Evolutionary conservation across 2,113 vertebrate species (phyloP).

Genomic region (Cephalopterus ornatus): DNA sequence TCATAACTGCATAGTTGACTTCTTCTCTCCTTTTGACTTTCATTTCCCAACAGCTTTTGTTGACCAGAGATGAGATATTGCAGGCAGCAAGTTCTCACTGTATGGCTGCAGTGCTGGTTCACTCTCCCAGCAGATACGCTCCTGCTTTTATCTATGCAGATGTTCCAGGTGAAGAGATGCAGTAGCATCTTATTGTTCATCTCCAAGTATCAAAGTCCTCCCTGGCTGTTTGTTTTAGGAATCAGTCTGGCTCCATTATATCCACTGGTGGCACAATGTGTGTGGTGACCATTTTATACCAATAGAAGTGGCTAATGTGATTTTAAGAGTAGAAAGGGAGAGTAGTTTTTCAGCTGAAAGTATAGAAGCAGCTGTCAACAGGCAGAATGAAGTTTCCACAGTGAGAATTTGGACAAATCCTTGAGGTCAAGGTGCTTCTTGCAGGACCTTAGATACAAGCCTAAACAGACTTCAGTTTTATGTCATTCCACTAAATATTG

Average conservation of each 20-base stretch:
- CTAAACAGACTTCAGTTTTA: background rate
- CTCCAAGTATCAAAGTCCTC: background rate
- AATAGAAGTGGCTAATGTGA: background rate
- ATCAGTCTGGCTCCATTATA: background rate
- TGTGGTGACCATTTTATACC: background rate
- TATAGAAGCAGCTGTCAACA: background rate
- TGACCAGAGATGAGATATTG: constrained; percentile 87
- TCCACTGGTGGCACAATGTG: background rate
- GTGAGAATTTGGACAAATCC: background rate
- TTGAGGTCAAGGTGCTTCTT: background rate
- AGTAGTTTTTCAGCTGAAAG: background rate
- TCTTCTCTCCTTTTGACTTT: constrained; percentile 11
- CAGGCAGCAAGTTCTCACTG: constrained; percentile 88
- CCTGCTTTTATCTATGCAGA: constrained; percentile 86
- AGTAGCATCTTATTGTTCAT: background rate
- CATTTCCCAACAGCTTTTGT: constrained; percentile 79
- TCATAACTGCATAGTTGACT: background rate
- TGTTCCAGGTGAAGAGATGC: constrained; percentile 81
- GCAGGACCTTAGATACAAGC: background rate
- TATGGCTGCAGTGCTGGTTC: constrained; percentile 82
- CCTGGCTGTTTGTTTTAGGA: background rate
- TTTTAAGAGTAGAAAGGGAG: background rate
- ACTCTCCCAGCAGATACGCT: constrained; percentile 82
- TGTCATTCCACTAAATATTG: background rate
- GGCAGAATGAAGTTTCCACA: background rate